phyloP scores from a whole-genome alignment of 2,797 vertebrate genomes.

The Typhlichthys subterraneus region DNA sequence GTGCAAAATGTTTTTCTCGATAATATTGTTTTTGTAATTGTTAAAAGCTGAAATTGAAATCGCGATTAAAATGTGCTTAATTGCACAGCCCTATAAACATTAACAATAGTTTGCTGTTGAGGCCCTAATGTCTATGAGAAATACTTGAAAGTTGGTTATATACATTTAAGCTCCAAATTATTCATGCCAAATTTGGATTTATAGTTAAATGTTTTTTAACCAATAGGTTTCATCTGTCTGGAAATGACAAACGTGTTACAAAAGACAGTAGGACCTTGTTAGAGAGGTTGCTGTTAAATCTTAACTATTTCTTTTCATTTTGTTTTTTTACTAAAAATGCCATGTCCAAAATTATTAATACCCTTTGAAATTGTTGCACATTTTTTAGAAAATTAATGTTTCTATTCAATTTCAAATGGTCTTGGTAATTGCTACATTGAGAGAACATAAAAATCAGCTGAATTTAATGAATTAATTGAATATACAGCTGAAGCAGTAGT shows the following conservation, averaged over 20 bases:
- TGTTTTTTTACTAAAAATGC: background rate
- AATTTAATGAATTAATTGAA: too few relatives aligned
- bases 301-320: background rate
- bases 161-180: background rate
- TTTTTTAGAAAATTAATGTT: background rate
- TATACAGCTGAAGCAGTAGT: background rate
- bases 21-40: too few relatives aligned
- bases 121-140: too few relatives aligned
- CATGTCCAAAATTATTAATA: background rate
- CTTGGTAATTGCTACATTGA: background rate
- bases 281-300: background rate
- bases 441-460: background rate
- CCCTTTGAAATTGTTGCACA: background rate
- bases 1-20: too few relatives aligned
- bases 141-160: background rate
- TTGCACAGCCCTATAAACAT: too few relatives aligned
- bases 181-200: background rate
- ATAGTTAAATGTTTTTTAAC: background rate
- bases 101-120: too few relatives aligned
- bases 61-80: too few relatives aligned
- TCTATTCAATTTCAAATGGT: background rate
- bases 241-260: background rate
- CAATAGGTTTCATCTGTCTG: background rate
- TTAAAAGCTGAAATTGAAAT: too few relatives aligned
- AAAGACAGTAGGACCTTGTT: background rate